These are phyloP conservation scores for Phrynocephalus vlangalii DNA, from an alignment of 2,797 vertebrate species.

Conservation along the genomic window DNA sequence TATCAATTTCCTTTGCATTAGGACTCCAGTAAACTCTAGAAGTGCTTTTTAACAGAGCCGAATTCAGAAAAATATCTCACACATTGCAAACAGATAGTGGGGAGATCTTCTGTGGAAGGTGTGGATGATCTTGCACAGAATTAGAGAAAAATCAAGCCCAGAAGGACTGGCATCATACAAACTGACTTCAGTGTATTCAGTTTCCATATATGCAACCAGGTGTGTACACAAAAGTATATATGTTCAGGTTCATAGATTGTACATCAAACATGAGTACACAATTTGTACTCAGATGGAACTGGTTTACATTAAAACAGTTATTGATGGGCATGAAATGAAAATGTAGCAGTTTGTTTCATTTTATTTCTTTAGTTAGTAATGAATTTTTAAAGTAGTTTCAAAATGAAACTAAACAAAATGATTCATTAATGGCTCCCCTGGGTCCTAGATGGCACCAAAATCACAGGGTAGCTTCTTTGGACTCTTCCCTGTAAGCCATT, in stretches of 20 bases:
- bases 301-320: neutral
- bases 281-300: neutral
- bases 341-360: no score
- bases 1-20: constrained; percentile 54
- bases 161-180: no score
- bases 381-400: no score
- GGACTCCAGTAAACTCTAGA: constrained; percentile 44
- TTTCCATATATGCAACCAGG: neutral
- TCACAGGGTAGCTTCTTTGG: no score
- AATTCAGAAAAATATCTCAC: neutral
- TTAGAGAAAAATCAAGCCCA: no score
- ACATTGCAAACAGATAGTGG: neutral
- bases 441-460: no score
- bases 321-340: no score
- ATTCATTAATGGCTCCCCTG: no score
- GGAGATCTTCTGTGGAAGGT: neutral
- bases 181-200: neutral
- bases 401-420: no score
- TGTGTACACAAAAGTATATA: neutral
- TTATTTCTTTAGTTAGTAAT: no score
- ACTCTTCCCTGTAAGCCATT: no score
- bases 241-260: neutral
- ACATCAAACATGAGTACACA: neutral
- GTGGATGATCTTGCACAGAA: neutral
- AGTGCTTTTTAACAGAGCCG: constrained; percentile 18